phyloP scores from a whole-genome alignment of 2,888 invertebrate genomes.

The Thereva unica region DNA sequence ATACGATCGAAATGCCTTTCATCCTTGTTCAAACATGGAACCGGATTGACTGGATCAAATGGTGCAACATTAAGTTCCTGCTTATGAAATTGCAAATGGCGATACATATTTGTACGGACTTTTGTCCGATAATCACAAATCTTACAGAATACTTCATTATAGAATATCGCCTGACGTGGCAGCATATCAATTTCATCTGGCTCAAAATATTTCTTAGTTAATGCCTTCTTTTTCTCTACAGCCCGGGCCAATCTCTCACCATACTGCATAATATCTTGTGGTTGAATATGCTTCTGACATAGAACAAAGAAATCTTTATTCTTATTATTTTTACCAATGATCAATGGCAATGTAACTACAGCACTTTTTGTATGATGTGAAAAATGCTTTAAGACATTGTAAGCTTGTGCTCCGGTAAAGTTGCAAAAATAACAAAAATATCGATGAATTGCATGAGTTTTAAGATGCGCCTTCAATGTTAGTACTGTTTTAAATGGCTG shows the following conservation, averaged over 20 bases:
- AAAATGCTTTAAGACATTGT: slow-evolving; percentile 60
- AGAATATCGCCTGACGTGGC: slow-evolving; percentile 69
- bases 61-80: slow-evolving; percentile 65
- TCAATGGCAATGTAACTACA: slow-evolving; percentile 56
- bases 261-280: slow-evolving; percentile 47
- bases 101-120: slow-evolving; percentile 71
- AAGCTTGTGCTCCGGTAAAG: slow-evolving; percentile 50
- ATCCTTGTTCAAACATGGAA: slow-evolving; percentile 75
- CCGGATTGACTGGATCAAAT: slow-evolving; percentile 78
- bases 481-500: slow-evolving; percentile 58
- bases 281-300: slow-evolving; percentile 51
- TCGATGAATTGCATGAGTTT: slow-evolving; percentile 63
- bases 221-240: slow-evolving; percentile 46
- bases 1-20: slow-evolving; percentile 84
- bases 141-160: slow-evolving; percentile 65
- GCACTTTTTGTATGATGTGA: slow-evolving; percentile 59
- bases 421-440: slow-evolving; percentile 66
- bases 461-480: slow-evolving; percentile 64
- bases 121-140: slow-evolving; percentile 72
- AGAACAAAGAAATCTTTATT: slow-evolving; percentile 61
- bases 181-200: slow-evolving; percentile 68
- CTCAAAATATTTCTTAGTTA: slow-evolving; percentile 55
- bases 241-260: slow-evolving; percentile 47
- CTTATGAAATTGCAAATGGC: slow-evolving; percentile 71
- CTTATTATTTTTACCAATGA: slow-evolving; percentile 58